Conservation (phyloP, 2,113 vertebrate species). For the Bos taurus region ARS-UCD2.0 NC_037345.1:57068001-57068500, state of each 20-base stretch:
- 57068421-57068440: no score
- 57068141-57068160: not conserved
- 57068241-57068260: not conserved
- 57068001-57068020: not conserved
- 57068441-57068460: no score
- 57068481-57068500: no score
- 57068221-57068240: not conserved
- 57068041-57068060: not conserved
- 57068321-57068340: not conserved
- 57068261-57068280: no score
- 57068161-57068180: rapidly evolving
- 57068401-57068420: not conserved
- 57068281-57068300: not conserved
- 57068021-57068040: not conserved
- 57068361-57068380: not conserved
- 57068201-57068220: not conserved
- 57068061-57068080: not conserved
- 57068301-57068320: not conserved
- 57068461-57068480: no score
- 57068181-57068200: rapidly evolving
- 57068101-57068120: not conserved
- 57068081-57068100: not conserved
- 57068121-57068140: not conserved
- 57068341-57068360: not conserved
- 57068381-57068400: not conserved